phyloP scores from a whole-genome alignment of 2,888 invertebrate species.

The Leptopilina drosophilae region DNA sequence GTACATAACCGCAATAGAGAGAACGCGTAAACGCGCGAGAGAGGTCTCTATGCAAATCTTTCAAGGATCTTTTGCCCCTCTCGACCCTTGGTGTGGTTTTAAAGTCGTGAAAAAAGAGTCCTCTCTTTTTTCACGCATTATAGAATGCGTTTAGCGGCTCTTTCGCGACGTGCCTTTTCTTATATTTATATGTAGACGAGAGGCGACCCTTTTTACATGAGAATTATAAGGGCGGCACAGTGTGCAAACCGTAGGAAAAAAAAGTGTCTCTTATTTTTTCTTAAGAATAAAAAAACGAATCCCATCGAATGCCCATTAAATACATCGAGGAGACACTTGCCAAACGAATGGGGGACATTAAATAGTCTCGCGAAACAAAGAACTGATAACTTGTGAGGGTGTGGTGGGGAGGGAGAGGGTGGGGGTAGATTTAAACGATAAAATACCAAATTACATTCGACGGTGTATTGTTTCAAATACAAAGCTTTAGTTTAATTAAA shows the following conservation, averaged over 20 bases:
- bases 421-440: neutral
- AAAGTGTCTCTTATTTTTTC: neutral
- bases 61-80: neutral
- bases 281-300: constrained; percentile 18
- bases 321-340: constrained; percentile 23
- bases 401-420: too few species aligned
- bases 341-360: constrained; percentile 20
- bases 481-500: too few species aligned
- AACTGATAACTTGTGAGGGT: neutral
- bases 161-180: constrained; percentile 1
- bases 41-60: constrained; percentile 28
- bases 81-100: constrained; percentile 23
- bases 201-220: constrained; percentile 10
- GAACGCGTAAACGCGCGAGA: constrained; percentile 5
- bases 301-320: constrained; percentile 28
- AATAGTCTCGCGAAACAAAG: constrained; percentile 33
- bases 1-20: constrained; percentile 23
- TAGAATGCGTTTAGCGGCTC: constrained; percentile 40
- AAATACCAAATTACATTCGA: neutral
- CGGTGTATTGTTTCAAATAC: too few species aligned
- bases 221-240: constrained; percentile 24
- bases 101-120: neutral
- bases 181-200: neutral
- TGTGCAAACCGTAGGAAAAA: constrained; percentile 1
- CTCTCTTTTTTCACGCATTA: too few species aligned